Evolutionary conservation across 2,113 vertebrate species (phyloP), one percentile per base, ranked within the genome.

Genomic region (Hiodon tergisus): DNA sequence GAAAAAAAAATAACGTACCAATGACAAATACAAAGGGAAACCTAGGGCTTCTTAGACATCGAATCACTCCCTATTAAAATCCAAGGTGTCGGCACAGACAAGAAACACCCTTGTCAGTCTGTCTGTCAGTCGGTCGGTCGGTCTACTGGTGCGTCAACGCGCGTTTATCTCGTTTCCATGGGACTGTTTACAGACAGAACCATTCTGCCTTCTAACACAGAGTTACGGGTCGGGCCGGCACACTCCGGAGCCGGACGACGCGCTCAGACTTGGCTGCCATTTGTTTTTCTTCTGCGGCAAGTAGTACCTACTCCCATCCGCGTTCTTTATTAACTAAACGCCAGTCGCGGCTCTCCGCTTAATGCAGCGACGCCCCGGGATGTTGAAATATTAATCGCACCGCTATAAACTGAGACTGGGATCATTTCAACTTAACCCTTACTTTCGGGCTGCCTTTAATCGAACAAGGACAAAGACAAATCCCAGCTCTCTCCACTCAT

Each of bases 381-480:
- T 82, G 77, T 81, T 88, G 75, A 86, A 87, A 86, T 87, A 87
- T 86, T 84, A 83, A 87, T 81, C 82, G 48, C 77, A 77, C 82
- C 69, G 74, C 84, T 73, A 78, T 80, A 81, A 81, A 78, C 78
- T 72, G 75, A 77, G 65, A 74, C 51, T 8, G 31, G 52, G 68
- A 76, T 79, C 77, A 71, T 80, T 75, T 78, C 51, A 76, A 73
- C 78, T 78, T 79, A 77, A 79, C 78, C 69, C 69, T 55, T 69
- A 69, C 69, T 81, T 79, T 78, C 70, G 10, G 79, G 78, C 63
- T 48, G 78, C 81, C 67, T 72, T 82, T 80, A 85, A 83, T 76
- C 91, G 90, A 92, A 89, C 87, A 90, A 87, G 92, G 87, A 91
- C 91, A 93, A 92, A 94, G 87, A 90, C 87, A 89, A 91, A 91